A percentile compares a stretch with the other conserved stretches of the same genome.
These are phyloP conservation scores for Hydropsyche tenuis DNA, from an alignment of 1,140 invertebrate genomes.

Conservation along the genomic window DNA sequence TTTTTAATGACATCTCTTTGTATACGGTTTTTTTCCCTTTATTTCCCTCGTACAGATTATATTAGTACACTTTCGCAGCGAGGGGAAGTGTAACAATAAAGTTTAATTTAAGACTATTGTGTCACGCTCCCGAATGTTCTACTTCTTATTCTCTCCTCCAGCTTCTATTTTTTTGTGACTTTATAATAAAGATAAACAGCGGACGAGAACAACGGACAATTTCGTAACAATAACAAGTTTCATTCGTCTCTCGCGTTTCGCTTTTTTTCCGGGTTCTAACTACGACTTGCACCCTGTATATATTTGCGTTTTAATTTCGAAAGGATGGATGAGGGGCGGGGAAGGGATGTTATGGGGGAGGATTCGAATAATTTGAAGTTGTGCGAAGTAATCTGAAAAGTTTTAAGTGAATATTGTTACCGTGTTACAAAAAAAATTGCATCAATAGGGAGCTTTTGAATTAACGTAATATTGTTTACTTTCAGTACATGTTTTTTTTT, in stretches of 20 bases:
- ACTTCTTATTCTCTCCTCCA: constrained; percentile 9
- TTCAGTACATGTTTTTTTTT: too few relatives aligned
- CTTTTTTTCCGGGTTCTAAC: background rate
- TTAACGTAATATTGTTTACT: too few relatives aligned
- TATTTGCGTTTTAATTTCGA: constrained; percentile 5
- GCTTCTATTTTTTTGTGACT: constrained; percentile 42
- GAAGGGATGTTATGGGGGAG: too few relatives aligned
- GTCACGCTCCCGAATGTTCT: constrained; percentile 37
- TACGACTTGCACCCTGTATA: constrained; percentile 2
- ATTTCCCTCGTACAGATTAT: constrained; percentile 20
- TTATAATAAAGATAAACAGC: constrained; percentile 50
- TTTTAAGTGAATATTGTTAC: background rate
- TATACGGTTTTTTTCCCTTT: background rate
- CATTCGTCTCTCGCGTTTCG: constrained; percentile 12
- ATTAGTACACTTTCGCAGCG: constrained; percentile 18
- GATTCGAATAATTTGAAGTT: background rate
- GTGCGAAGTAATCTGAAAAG: background rate
- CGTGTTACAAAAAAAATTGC: too few relatives aligned
- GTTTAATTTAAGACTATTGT: constrained; percentile 48
- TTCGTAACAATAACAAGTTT: constrained; percentile 34
- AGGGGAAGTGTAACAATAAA: constrained; percentile 46
- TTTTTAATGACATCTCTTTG: constrained; percentile 13
- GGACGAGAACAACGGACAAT: constrained; percentile 37
- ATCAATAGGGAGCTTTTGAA: too few relatives aligned
- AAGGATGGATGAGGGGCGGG: too few relatives aligned